A percentile compares a stretch with the other conserved stretches of the same genome.
Conservation (phyloP, 2,113 vertebrate species). For the Scomber colias region DNA sequence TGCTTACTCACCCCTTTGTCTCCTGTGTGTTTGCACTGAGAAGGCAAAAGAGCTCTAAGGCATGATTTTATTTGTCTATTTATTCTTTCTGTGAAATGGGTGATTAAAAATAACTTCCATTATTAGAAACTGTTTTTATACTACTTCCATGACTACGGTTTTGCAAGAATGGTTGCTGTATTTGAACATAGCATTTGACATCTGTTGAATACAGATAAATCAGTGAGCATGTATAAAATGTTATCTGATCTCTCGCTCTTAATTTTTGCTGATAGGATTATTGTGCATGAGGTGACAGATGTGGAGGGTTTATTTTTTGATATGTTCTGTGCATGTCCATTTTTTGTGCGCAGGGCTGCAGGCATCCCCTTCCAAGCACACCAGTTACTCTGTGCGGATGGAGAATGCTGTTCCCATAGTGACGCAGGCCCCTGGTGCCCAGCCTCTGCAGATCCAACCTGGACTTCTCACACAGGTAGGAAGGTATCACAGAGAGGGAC, state of each 20-base stretch:
- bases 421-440: constrained; percentile 95
- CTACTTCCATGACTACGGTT: constrained; percentile 53
- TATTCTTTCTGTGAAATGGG: constrained; percentile 26
- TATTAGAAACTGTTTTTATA: constrained; percentile 31
- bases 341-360: constrained; percentile 90
- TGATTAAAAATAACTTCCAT: constrained; percentile 36
- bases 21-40: constrained; percentile 29
- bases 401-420: constrained; percentile 98
- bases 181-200: constrained; percentile 11
- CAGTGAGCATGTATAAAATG: background rate
- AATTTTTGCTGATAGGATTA: constrained; percentile 16
- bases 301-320: constrained; percentile 28
- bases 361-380: constrained; percentile 96
- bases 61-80: constrained; percentile 39
- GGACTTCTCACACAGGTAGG: constrained; percentile 97
- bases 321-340: constrained; percentile 37
- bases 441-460: constrained; percentile 97
- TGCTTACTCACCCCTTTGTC: constrained; percentile 25
- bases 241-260: constrained; percentile 8
- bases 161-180: constrained; percentile 4
- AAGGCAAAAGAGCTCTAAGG: constrained; percentile 27
- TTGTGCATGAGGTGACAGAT: constrained; percentile 9
- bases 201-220: constrained; percentile 50
- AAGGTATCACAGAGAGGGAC: constrained; percentile 18
- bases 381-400: constrained; percentile 97